Evolutionary conservation across 2,888 invertebrate species (phyloP), one percentile per base, ranked within the genome.

Genomic region (Ochropleura leucogaster): DNA sequence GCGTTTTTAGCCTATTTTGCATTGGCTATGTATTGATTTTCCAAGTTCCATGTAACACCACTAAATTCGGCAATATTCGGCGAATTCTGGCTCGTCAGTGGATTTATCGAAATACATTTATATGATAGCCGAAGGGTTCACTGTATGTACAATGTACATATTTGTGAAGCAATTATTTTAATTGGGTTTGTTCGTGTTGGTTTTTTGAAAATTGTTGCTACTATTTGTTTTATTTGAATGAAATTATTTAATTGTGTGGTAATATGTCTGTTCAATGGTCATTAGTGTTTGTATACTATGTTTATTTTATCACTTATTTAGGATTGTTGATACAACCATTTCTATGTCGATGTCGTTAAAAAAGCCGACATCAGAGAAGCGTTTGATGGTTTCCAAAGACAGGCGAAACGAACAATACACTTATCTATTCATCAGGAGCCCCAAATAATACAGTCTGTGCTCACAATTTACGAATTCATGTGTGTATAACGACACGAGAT

Each of bases 381-480:
- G 57, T 72, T 68, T 63, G 57, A 80, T 68, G 62, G 70, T 67
- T 57, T 20, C 9, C 10, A 63, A 79, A 63, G 66, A 64, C 57
- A 59, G 30, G 18, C 30, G 20, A 83, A 67, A 62, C 20, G 63
- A 49, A 51, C 10, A 64, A 65, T 8, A 47, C 53, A 65, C 69
- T 80, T 72, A 47, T 16, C 64, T 74, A 84, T 73, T 77, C 72
- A 84, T 42, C 72, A 72, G 53, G 72, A 71, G 65, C 67, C 60
- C 73, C 67, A 85, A 83, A 85, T 78, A 67, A 68, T 68, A 74
- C 57, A 72, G 73, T 81, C 78, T 73, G 63, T 53, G 57, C 44
- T 65, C 72, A 82, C 74, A 84, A 70, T 85, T 85, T 82, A 78
- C 71, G 72, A 81, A 82, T 84, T 82, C 77, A 81, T 77, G 82